These are phyloP conservation scores for Plecturocebus donacophilus DNA, from an alignment of 2,113 vertebrate species.

Conservation along the genomic window DNA sequence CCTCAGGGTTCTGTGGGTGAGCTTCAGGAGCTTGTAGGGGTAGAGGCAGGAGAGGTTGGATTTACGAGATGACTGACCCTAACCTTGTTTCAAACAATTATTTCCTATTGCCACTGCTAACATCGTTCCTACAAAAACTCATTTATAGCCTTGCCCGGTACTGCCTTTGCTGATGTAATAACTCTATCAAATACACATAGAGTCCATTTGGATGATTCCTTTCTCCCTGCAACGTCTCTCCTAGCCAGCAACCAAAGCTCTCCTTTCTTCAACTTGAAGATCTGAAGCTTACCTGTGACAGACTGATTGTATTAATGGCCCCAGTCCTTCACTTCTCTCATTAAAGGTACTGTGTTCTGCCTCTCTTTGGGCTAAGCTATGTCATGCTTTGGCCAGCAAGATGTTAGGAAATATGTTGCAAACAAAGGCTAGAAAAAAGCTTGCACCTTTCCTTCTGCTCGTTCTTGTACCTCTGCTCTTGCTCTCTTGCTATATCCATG, in stretches of 20 bases:
- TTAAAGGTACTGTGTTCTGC: background rate
- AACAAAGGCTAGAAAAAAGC: background rate
- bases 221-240: background rate
- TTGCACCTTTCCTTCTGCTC: conserved; percentile 22
- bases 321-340: background rate
- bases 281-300: background rate
- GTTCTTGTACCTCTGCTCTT: background rate
- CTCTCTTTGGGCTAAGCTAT: background rate
- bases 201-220: background rate
- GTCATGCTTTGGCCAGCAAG: background rate
- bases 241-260: background rate
- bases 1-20: background rate
- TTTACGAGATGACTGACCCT: background rate
- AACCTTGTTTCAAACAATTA: conserved; percentile 4
- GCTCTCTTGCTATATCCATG: background rate
- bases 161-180: background rate
- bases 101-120: background rate
- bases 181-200: background rate
- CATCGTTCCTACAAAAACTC: background rate
- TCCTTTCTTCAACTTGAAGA: conserved; percentile 20
- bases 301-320: background rate
- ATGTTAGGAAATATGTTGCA: background rate
- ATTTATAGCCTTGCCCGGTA: background rate
- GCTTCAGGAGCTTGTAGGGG: background rate
- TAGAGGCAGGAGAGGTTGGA: background rate